Conservation (phyloP, 2,888 invertebrate genomes). For the Hemistola chrysoprasaria region DNA sequence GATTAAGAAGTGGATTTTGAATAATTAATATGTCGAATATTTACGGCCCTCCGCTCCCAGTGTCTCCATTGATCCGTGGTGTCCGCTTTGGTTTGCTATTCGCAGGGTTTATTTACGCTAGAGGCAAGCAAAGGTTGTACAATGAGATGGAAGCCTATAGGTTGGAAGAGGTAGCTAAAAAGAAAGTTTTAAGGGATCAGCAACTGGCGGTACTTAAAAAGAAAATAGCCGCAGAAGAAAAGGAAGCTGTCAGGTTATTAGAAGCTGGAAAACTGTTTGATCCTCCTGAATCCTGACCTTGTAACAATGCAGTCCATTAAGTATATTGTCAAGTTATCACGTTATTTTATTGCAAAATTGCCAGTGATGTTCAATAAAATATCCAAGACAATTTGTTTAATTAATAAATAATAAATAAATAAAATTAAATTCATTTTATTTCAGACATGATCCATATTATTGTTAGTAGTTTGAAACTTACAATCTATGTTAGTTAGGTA, state of each 20-base stretch:
- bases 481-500: no score
- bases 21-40: slow-evolving; percentile 53
- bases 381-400: no score
- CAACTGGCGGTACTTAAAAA: slow-evolving; percentile 49
- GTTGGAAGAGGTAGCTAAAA: slow-evolving; percentile 52
- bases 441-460: no score
- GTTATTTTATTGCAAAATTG: no score
- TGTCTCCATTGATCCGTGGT: slow-evolving; percentile 69
- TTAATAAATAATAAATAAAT: no score
- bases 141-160: slow-evolving; percentile 43
- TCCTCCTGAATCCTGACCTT: no score
- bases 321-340: no score
- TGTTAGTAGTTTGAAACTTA: no score
- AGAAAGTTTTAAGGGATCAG: slow-evolving; percentile 55
- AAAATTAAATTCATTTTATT: no score
- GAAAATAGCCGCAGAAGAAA: slow-evolving; percentile 57
- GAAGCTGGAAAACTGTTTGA: slow-evolving; percentile 61
- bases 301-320: no score
- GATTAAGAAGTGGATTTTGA: slow-evolving; percentile 1
- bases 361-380: no score
- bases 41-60: slow-evolving; percentile 59
- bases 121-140: slow-evolving; percentile 53
- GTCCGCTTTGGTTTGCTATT: slow-evolving; percentile 55
- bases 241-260: slow-evolving; percentile 44
- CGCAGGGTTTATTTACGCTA: slow-evolving; percentile 63